Base-by-base conservation (phyloP, 1,140 invertebrate genomes). In the Tachypleus tridentatus region DNA sequence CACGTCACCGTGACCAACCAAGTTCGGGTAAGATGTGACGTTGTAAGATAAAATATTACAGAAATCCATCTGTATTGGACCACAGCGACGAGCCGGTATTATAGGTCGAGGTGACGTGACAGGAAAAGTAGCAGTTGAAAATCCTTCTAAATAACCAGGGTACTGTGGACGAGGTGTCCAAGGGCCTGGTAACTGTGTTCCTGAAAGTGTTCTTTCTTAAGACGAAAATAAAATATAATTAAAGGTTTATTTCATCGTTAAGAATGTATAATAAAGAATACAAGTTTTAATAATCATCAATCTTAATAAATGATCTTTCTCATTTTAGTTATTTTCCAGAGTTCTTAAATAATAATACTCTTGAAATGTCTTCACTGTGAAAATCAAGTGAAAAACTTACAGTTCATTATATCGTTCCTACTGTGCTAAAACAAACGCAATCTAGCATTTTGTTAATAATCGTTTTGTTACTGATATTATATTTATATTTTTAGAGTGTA, bases 21-120 rank as follows among this genome's bases (percentile, higher is more conserved):
- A 75, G 75, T 93, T 93, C 0, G 91, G 91, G 74, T 91, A 93
- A 0, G 88, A 85, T 0, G 89, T 93, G 3, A 82, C 74, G 72
- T 92, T 93, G 74, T 90, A 89, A 1, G 83, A 80, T 29, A 91
- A 76, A 60, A 64, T 29, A 3, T 59, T 62, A 73, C 91, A 93
- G 66, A 90, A 88, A 3, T 79, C 73, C 2, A 92, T 74, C 57
- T 85, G 79, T 4, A 88, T 63, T 4, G 82, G 78, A 49, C 80
- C 79, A 73, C 90, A 93, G 69, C 82, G 82, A 67, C 88, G 80
- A 3, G 83, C 80, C 3, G 58, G 50, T 4, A 61, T 58, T 5
- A 53, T 51, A 51, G 67, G 49, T 29, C 29, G 29, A 29, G 29
- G 29, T 29, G 29, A 29, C 2, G 29, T 29, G 29, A 29, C 29